Percentiles rank a stretch among this genome's conserved stretches.
phyloP scores from a whole-genome alignment of 2,113 vertebrate species.

The Loxodonta africana region DNA sequence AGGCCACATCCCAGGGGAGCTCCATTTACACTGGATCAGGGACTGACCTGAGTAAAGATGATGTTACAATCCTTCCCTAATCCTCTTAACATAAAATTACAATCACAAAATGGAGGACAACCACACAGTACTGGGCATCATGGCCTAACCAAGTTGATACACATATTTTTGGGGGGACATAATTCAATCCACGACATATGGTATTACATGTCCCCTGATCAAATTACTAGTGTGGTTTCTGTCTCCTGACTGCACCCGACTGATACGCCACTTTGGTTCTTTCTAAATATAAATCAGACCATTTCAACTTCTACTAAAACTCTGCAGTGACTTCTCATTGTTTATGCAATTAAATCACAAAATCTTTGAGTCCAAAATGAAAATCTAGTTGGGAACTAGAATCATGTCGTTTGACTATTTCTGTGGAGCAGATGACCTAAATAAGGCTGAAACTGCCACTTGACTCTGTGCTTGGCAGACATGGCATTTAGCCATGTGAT shows the following conservation, averaged over 20 bases:
- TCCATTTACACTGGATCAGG: too few species aligned
- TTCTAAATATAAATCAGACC: conserved; percentile 43
- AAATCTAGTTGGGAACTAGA: background rate
- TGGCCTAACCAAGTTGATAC: too few species aligned
- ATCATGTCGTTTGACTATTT: background rate
- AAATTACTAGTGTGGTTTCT: conserved; percentile 12
- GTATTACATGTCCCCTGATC: background rate
- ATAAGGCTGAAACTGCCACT: background rate
- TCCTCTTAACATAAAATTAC: too few species aligned
- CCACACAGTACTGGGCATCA: too few species aligned
- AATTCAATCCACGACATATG: too few species aligned
- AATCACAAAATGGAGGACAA: too few species aligned
- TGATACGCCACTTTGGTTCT: background rate
- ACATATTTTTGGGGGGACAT: too few species aligned
- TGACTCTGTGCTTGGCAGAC: background rate
- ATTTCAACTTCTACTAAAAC: conserved; percentile 17
- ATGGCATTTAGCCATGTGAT: background rate
- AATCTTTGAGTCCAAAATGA: conserved; percentile 10
- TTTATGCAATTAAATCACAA: background rate
- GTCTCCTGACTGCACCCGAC: background rate
- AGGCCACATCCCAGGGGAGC: too few species aligned
- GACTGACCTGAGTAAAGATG: too few species aligned
- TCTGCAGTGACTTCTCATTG: background rate
- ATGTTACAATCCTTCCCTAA: too few species aligned
- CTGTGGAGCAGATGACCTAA: background rate